Evolutionary conservation across 2,797 vertebrate species (phyloP).

Genomic region (Pygocentrus nattereri): DNA sequence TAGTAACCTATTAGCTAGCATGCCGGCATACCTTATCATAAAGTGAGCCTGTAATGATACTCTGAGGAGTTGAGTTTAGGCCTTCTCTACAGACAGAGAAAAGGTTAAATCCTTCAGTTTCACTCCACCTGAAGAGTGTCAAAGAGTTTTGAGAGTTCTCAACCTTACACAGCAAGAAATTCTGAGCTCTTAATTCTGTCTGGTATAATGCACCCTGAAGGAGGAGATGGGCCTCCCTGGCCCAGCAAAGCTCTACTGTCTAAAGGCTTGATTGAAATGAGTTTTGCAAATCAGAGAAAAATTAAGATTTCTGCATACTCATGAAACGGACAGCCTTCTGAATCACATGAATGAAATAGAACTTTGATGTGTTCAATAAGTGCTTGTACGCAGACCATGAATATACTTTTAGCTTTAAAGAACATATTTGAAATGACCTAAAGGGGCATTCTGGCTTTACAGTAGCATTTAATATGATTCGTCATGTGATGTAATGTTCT

Average conservation of each 20-base stretch:
- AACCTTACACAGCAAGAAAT: not conserved
- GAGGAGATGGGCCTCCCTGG: not conserved
- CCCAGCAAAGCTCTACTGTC: not conserved
- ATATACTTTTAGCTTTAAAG: too few relatives aligned
- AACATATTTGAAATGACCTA: not conserved
- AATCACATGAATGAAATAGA: not conserved
- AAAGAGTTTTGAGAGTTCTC: not conserved
- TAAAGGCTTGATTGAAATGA: slow-evolving; percentile 3
- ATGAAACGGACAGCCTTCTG: not conserved
- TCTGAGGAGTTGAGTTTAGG: not conserved
- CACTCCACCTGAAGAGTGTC: not conserved
- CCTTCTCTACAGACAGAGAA: not conserved
- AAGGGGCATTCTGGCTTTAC: too few relatives aligned
- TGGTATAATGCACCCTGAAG: not conserved
- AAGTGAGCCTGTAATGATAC: not conserved
- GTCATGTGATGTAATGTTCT: too few relatives aligned
- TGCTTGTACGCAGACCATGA: not conserved
- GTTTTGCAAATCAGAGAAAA: slow-evolving; percentile 4
- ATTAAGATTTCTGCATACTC: not conserved
- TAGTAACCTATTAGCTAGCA: not conserved
- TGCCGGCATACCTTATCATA: not conserved
- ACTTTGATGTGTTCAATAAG: not conserved
- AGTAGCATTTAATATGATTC: too few relatives aligned
- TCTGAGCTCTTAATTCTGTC: slow-evolving; percentile 1
- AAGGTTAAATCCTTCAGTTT: not conserved